Base-by-base conservation (phyloP, 2,888 invertebrate species). In the Limnephilus auricula region DNA sequence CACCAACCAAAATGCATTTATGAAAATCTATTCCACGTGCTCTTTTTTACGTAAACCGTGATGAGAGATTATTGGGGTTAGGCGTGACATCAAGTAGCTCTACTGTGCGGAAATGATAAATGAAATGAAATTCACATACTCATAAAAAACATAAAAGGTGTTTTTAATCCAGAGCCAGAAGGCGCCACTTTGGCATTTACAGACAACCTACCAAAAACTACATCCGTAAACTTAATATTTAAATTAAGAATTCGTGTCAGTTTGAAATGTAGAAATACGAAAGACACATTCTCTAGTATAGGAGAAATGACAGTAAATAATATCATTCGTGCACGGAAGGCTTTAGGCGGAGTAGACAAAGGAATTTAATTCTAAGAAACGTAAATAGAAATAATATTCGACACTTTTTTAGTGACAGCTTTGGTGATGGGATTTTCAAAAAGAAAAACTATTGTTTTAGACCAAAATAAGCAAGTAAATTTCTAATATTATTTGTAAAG, bases 231-330 rank as follows among this genome's bases (percentile, higher is more conserved):
- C 34, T 34, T 18, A 82, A 65, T 25, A 65, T 25, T 65, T n/a
- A 9, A 65, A 65, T 9, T 65, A 65, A 65, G 65, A 65, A 65
- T 65, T 65, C n/a, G 25, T n/a, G 65, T 25, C 25, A 5, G 65
- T 25, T 65, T 25, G 25, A 65, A n/a, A 65, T 9, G 65, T n/a
- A 65, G 25, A 65, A 65, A 65, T 80, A 80, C 13, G 80, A 80
- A 32, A 32, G 80, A 80, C 32, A 80, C 32, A 18, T 80, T 80
- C 80, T 25, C 25, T 65, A 40, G 85, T 30, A 45, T 31, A n/a
- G 30, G 30, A 85, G 37, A 85, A 45, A 45, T 85, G 85, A 85
- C 85, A 85, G 85, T 85, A 37, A 40, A 85, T 40, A 40, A 37
- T 85, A 40, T 85, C 2, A 37, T 85, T 40, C 85, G 45, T 85